A percentile compares a stretch with the other conserved stretches of the same genome.
Evolutionary conservation across 2,113 vertebrate genomes (phyloP).

Genomic region (Cynoglossus semilaevis): DNA sequence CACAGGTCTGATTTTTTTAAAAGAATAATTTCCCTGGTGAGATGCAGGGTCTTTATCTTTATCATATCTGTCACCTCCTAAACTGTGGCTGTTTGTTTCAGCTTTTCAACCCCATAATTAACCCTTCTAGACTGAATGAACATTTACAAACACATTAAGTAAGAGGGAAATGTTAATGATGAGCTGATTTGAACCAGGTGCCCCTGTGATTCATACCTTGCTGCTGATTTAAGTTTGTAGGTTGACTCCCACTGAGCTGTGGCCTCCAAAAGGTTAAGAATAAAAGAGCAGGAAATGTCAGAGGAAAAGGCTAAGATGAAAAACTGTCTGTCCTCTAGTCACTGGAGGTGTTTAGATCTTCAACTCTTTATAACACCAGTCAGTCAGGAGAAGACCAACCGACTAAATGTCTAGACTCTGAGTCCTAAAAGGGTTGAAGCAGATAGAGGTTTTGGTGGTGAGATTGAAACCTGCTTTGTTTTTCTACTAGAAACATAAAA

Average conservation of each 20-base stretch:
- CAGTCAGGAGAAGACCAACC: not conserved
- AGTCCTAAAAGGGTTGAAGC: constrained; percentile 3
- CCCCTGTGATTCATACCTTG: constrained; percentile 14
- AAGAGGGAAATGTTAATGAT: constrained; percentile 3
- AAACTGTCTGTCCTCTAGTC: constrained; percentile 1
- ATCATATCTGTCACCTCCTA: too few species aligned
- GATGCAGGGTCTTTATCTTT: too few species aligned
- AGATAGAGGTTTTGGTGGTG: too few species aligned
- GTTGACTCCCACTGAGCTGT: constrained; percentile 5
- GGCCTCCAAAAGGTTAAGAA: not conserved
- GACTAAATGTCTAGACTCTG: constrained; percentile 14
- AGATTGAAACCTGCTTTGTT: too few species aligned
- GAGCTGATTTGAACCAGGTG: not conserved
- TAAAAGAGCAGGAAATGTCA: constrained; percentile 15
- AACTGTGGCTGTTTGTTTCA: not conserved
- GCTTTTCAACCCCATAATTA: not conserved
- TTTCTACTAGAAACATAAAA: too few species aligned
- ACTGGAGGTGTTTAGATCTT: not conserved
- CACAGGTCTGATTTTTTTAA: too few species aligned
- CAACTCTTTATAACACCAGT: not conserved
- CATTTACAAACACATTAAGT: constrained; percentile 1
- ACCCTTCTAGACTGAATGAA: not conserved
- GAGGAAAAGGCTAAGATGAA: constrained; percentile 8
- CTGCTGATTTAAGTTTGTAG: not conserved
- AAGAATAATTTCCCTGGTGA: too few species aligned